Base-by-base conservation (phyloP, 2,888 invertebrate genomes). In the Catocala nupta region DNA sequence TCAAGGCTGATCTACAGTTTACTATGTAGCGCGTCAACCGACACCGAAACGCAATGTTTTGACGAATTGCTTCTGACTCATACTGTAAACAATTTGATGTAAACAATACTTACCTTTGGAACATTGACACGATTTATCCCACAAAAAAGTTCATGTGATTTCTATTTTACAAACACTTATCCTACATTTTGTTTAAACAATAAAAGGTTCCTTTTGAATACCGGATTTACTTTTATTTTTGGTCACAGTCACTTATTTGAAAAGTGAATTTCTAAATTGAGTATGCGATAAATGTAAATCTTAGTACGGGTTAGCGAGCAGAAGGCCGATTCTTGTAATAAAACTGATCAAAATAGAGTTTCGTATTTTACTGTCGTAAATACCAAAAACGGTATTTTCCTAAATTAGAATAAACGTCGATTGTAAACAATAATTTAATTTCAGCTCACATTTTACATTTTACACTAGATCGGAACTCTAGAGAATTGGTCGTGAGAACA, bases 1-100 rank as follows among this genome's bases (percentile, higher is more conserved):
- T 84, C 83, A 88, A 88, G 85, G 88, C 73, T 82, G 82, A 81
- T 77, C 71, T 65, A 55, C 63, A 53, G 64, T 56, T 87, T 87
- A 83, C 81, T 86, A 89, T 86, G 86, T 82, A 71, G 49, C 81
- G 71, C 80, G 78, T 74, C 60, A 69, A 59, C 59, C 75, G 83
- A 79, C 86, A 87, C 77, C 76, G 68, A 84, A 86, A 84, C 81
- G 80, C 78, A 81, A 85, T 77, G 80, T 75, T 80, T 83, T 78
- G 80, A 82, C 75, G 71, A 70, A 81, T 81, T 62, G 58, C 51
- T 62, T 65, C 70, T 79, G 78, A 76, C 7, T 75, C 75, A 73
- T 39, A 13, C 10, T 33, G 16, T 16, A 61, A 34, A 56, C 36
- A 73, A 53, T 64, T 59, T 53, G 10, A 43, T 53, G 61, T 63